These are phyloP conservation scores for pig (Sus scrofa) DNA, from an alignment of 2,113 vertebrate species.

Conservation along the genomic window DNA sequence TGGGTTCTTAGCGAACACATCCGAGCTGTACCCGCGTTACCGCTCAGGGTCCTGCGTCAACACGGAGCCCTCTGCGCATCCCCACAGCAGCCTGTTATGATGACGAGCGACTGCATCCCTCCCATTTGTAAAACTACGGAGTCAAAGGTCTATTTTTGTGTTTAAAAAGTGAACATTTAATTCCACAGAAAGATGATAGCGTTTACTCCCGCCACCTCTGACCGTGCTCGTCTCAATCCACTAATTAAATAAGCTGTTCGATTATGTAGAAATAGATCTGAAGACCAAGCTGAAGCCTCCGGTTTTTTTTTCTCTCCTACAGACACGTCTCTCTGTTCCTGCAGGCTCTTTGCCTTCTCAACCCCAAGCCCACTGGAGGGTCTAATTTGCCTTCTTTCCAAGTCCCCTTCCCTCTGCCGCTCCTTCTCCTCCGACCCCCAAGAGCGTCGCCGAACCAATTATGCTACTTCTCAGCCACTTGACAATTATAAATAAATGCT, in stretches of 20 bases:
- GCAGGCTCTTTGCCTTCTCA: not conserved
- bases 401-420: not conserved
- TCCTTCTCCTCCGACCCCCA: not conserved
- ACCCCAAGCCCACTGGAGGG: not conserved
- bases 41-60: not conserved
- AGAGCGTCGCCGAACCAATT: not conserved
- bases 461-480: not conserved
- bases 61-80: not conserved
- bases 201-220: not conserved
- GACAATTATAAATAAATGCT: constrained; percentile 8
- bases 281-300: not conserved
- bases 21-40: not conserved
- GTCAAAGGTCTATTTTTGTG: not conserved
- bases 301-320: not conserved
- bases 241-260: not conserved
- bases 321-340: not conserved
- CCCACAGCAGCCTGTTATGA: not conserved
- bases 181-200: not conserved
- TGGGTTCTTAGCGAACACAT: not conserved
- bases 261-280: not conserved
- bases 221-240: not conserved
- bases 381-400: not conserved
- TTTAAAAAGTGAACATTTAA: not conserved
- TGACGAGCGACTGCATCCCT: not conserved
- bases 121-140: not conserved